These are phyloP conservation scores for Polypterus senegalus DNA, from an alignment of 2,113 vertebrate species.

Conservation along the genomic window DNA sequence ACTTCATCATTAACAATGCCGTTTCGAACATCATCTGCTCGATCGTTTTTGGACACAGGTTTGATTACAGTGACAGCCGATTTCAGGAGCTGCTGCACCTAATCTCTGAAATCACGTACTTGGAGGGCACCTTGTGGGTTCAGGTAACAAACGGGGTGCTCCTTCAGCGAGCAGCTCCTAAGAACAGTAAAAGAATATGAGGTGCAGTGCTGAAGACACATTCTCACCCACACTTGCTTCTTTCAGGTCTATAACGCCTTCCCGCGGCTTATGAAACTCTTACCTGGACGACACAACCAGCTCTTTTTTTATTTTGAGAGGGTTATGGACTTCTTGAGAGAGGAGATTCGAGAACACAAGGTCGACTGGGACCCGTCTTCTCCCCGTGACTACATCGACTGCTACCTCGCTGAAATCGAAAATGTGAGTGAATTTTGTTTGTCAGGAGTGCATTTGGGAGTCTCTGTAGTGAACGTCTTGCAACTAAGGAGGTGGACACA, in stretches of 20 bases:
- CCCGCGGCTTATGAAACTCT: constrained; percentile 26
- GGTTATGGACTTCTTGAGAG: constrained; percentile 27
- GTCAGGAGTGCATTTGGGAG: too few species aligned
- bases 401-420: constrained; percentile 31
- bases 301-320: constrained; percentile 19
- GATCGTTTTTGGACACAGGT: constrained; percentile 32
- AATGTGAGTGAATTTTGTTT: constrained; percentile 23
- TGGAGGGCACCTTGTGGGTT: constrained; percentile 5
- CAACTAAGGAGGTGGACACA: too few species aligned
- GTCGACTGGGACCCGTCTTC: constrained; percentile 28
- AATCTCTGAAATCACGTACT: constrained; percentile 11
- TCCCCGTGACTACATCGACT: constrained; percentile 40
- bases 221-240: neutral
- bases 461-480: too few species aligned
- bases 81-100: constrained; percentile 26
- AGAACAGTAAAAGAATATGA: too few species aligned
- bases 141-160: constrained; percentile 13
- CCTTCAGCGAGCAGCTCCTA: too few species aligned
- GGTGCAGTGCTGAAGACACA: too few species aligned
- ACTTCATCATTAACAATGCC: constrained; percentile 20
- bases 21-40: constrained; percentile 35
- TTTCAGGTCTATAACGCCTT: constrained; percentile 37
- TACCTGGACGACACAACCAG: constrained; percentile 34
- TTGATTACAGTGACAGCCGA: constrained; percentile 23
- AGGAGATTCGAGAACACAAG: constrained; percentile 23